Conservation (phyloP, 2,113 vertebrate species). For the Oostethus manadensis region DNA sequence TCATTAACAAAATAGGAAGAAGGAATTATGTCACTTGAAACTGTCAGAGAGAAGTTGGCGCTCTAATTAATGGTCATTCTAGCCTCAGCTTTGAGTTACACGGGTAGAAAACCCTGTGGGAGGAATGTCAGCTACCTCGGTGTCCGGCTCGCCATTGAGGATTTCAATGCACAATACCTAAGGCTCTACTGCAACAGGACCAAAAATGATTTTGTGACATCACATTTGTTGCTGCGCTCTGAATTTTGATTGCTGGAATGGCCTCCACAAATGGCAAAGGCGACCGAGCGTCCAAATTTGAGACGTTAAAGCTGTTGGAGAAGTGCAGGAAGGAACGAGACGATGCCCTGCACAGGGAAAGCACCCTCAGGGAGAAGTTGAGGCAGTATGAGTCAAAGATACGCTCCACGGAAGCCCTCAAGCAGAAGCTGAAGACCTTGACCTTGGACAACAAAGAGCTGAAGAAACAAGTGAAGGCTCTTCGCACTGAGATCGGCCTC, state of each 20-base stretch:
- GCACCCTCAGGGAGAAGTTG: constrained; percentile 66
- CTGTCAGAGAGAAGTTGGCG: constrained; percentile 60
- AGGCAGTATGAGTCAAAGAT: constrained; percentile 63
- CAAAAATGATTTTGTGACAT: constrained; percentile 8
- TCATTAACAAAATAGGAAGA: constrained; percentile 64
- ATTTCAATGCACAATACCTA: constrained; percentile 25
- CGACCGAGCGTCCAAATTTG: constrained; percentile 68
- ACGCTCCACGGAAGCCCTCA: constrained; percentile 67
- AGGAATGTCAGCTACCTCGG: constrained; percentile 54
- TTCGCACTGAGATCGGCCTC: constrained; percentile 72
- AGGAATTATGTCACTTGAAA: constrained; percentile 68
- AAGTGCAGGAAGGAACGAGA: constrained; percentile 76
- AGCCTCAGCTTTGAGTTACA: constrained; percentile 78
- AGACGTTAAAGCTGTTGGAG: constrained; percentile 72
- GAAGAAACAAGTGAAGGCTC: constrained; percentile 68
- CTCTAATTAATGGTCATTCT: constrained; percentile 80
- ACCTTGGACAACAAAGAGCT: constrained; percentile 70
- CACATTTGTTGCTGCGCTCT: constrained; percentile 2
- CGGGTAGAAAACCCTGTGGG: constrained; percentile 46
- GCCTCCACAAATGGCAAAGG: constrained; percentile 53
- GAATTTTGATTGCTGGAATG: constrained; percentile 43
- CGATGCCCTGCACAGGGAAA: constrained; percentile 71
- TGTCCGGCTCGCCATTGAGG: constrained; percentile 23
- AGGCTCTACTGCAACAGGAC: constrained; percentile 2
- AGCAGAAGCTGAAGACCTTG: constrained; percentile 71